These are phyloP conservation scores for Eudyptes chrysolophus DNA, from an alignment of 2,113 vertebrate species.

Conservation along the genomic window DNA sequence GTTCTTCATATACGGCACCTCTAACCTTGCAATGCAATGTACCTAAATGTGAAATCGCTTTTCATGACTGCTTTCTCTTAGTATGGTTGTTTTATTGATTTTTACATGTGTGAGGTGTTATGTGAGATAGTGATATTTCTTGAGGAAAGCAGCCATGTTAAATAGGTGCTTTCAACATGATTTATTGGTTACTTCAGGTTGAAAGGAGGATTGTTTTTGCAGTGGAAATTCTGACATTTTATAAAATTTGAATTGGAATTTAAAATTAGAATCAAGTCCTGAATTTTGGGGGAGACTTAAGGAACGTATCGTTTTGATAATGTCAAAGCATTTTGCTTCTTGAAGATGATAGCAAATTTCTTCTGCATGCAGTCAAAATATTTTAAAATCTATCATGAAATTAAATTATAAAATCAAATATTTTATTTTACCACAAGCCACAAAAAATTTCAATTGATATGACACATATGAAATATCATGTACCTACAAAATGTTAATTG, in stretches of 20 bases:
- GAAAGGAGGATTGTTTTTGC: background rate
- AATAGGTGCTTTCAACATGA: background rate
- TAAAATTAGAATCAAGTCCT: background rate
- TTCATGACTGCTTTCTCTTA: background rate
- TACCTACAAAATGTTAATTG: fast-evolving
- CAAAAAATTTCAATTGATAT: fast-evolving
- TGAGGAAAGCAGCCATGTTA: background rate
- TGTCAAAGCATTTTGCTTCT: background rate
- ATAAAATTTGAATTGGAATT: background rate
- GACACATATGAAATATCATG: fast-evolving
- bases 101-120: background rate
- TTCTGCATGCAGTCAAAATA: background rate
- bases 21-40: too few species aligned
- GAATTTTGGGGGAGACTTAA: background rate
- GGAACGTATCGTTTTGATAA: fast-evolving
- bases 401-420: background rate
- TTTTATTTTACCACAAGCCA: background rate
- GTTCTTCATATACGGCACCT: background rate
- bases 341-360: background rate
- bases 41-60: background rate
- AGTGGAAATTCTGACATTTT: background rate
- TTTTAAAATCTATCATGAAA: background rate
- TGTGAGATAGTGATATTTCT: background rate
- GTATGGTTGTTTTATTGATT: fast-evolving
- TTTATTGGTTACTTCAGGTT: background rate